A percentile compares a stretch with the other conserved stretches of the same genome.
Conservation (phyloP, 2,888 invertebrate species). For the Chrysotoxum bicinctum region DNA sequence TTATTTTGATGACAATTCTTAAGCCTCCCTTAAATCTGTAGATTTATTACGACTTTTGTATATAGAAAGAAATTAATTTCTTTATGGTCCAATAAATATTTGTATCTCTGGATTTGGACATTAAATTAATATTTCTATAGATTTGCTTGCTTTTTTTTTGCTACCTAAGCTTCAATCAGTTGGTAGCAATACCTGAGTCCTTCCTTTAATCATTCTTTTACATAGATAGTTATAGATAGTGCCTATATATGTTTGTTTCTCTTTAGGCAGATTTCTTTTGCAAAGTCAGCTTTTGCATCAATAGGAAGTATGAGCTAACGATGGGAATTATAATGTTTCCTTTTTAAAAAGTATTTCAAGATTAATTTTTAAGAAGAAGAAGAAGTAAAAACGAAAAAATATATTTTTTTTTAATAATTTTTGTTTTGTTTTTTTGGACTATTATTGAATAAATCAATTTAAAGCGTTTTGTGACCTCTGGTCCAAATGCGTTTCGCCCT, state of each 20-base stretch:
- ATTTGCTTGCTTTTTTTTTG: not conserved
- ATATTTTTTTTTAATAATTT: too few species aligned
- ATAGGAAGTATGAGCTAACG: not conserved
- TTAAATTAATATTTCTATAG: conserved; percentile 1
- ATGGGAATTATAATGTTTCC: not conserved
- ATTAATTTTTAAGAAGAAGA: not conserved
- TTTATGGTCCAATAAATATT: conserved; percentile 20
- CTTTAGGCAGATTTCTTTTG: not conserved
- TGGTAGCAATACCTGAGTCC: not conserved
- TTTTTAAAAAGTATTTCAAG: not conserved
- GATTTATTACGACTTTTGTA: conserved; percentile 6
- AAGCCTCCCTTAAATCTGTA: conserved; percentile 7
- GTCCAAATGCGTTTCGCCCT: too few species aligned
- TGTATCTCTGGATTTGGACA: conserved; percentile 15
- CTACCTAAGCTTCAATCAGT: not conserved
- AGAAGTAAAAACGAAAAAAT: too few species aligned
- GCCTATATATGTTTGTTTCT: not conserved
- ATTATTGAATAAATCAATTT: too few species aligned
- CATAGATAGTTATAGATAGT: not conserved
- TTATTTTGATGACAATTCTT: conserved; percentile 21
- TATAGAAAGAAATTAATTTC: conserved; percentile 19
- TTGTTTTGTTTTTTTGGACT: too few species aligned
- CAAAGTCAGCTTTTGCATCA: not conserved
- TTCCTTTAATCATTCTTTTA: not conserved
- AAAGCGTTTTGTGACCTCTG: too few species aligned